Percentiles rank a stretch among this genome's conserved stretches.
These are phyloP conservation scores for Acronicta aceris DNA, from an alignment of 2,888 invertebrate species.

Conservation along the genomic window DNA sequence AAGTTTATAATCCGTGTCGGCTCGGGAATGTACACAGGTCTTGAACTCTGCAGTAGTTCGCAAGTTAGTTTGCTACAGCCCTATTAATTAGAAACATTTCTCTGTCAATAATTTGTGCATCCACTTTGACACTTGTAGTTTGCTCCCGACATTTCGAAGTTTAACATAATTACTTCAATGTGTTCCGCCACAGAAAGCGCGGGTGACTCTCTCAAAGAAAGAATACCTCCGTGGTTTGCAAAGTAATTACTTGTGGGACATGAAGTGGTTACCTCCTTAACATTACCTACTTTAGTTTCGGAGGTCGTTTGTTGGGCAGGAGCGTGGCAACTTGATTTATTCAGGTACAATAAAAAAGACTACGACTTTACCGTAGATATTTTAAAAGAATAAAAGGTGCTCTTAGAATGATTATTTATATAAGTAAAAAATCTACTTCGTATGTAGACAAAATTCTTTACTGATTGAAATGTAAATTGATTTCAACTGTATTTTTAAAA, in stretches of 20 bases:
- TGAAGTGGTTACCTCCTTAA: slow-evolving; percentile 34
- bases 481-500: neutral
- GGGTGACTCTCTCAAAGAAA: slow-evolving; percentile 37
- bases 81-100: slow-evolving; percentile 42
- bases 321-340: slow-evolving; percentile 40
- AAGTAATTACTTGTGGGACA: slow-evolving; percentile 53
- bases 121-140: slow-evolving; percentile 33
- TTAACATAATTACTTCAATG: slow-evolving; percentile 32
- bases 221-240: slow-evolving; percentile 39
- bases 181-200: slow-evolving; percentile 26
- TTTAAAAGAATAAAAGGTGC: slow-evolving; percentile 11
- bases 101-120: slow-evolving; percentile 47
- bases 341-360: slow-evolving; percentile 26
- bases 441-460: too few relatives aligned
- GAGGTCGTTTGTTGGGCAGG: slow-evolving; percentile 23
- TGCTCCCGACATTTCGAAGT: slow-evolving; percentile 22
- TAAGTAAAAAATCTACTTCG: too few relatives aligned
- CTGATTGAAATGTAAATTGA: neutral
- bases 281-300: slow-evolving; percentile 34
- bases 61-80: slow-evolving; percentile 31
- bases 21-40: slow-evolving; percentile 35
- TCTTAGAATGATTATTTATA: too few relatives aligned
- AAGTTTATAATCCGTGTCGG: slow-evolving; percentile 40
- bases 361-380: slow-evolving; percentile 15
- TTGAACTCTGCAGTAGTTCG: slow-evolving; percentile 26